Evolutionary conservation across 2,888 invertebrate genomes (phyloP).

Genomic region (Phasia obesa): DNA sequence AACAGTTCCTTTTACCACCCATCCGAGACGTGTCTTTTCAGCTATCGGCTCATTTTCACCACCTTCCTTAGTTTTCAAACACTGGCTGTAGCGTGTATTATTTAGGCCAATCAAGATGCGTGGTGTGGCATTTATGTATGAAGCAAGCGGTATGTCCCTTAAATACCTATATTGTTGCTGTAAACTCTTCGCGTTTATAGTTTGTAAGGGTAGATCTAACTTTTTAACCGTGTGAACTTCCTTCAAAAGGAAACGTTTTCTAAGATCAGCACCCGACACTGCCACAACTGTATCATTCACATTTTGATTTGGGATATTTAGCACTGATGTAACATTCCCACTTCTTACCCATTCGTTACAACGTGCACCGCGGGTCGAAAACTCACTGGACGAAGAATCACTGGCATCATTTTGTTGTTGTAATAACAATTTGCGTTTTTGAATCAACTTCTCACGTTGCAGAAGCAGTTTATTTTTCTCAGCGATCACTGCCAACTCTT

Average conservation of each 20-base stretch:
- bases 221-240: too few species aligned
- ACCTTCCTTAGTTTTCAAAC: not conserved
- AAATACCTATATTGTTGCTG: not conserved
- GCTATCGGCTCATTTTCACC: not conserved
- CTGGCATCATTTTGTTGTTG: constrained; percentile 19
- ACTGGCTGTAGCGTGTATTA: not conserved
- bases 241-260: too few species aligned
- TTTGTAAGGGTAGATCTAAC: not conserved
- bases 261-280: too few species aligned
- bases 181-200: not conserved
- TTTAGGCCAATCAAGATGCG: constrained; percentile 2
- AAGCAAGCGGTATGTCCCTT: not conserved
- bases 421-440: constrained; percentile 27
- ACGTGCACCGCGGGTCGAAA: constrained; percentile 1
- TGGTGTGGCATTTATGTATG: not conserved
- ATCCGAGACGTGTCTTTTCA: constrained; percentile 1
- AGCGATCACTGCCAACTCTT: constrained; percentile 17
- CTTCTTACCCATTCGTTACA: constrained; percentile 5
- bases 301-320: too few species aligned
- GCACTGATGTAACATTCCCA: too few species aligned
- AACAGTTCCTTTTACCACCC: not conserved
- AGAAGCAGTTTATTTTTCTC: constrained; percentile 12
- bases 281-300: too few species aligned
- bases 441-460: not conserved
- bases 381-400: not conserved